Evolutionary conservation across 2,113 vertebrate genomes (phyloP).

Genomic region (Diadophis punctatus): DNA sequence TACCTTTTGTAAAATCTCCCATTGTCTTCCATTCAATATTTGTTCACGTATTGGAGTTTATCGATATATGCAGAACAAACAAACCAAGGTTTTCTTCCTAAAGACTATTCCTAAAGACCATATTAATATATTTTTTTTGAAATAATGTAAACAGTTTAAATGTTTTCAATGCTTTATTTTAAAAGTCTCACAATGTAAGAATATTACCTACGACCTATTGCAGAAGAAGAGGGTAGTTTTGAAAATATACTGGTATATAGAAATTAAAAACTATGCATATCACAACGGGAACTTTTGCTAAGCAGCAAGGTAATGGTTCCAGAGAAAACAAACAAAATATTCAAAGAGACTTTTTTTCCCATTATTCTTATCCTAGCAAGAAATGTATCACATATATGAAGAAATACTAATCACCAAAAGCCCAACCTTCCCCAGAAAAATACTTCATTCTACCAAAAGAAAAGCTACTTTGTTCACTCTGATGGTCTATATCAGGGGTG

Average conservation of each 20-base stretch:
- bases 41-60: constrained; percentile 35
- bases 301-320: constrained; percentile 5
- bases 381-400: neutral
- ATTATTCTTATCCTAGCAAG: neutral
- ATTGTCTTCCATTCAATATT: constrained; percentile 24
- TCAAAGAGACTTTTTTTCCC: neutral
- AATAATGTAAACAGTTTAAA: constrained; percentile 55
- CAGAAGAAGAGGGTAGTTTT: constrained; percentile 42
- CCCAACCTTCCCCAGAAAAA: neutral
- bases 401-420: neutral
- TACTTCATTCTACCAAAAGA: neutral
- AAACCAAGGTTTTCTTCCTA: constrained; percentile 26
- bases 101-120: constrained; percentile 46
- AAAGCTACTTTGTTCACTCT: neutral
- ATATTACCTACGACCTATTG: constrained; percentile 34
- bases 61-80: constrained; percentile 48
- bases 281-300: constrained; percentile 35
- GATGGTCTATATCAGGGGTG: no score
- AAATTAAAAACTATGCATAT: constrained; percentile 57
- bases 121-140: constrained; percentile 53
- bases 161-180: constrained; percentile 46
- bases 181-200: constrained; percentile 52
- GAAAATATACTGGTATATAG: constrained; percentile 33
- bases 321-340: constrained; percentile 10
- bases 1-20: constrained; percentile 31